Percentiles rank a stretch among this genome's conserved stretches.
Evolutionary conservation across 2,113 vertebrate species (phyloP).

Genomic region (Haemorhous mexicanus): DNA sequence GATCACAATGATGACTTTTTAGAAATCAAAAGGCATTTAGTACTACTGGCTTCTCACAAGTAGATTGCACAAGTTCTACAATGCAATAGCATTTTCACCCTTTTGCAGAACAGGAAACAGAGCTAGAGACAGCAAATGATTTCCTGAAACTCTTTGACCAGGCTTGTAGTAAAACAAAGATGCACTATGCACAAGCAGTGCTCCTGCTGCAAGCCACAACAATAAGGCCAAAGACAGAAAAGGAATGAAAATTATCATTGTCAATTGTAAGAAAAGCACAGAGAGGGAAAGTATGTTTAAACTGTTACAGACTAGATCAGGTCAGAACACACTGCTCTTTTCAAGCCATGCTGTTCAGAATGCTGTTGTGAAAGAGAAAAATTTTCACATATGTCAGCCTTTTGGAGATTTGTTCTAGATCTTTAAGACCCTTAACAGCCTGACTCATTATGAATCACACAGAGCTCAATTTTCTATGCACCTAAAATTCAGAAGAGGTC

Average conservation of each 20-base stretch:
- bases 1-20: background rate
- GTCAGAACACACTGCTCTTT: background rate
- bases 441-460: background rate
- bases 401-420: background rate
- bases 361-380: background rate
- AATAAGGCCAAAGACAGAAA: background rate
- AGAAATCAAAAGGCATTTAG: background rate
- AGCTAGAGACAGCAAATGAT: background rate
- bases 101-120: background rate
- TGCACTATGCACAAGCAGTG: background rate
- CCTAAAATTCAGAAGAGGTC: background rate
- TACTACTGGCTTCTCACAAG: background rate
- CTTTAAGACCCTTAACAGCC: background rate
- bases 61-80: background rate
- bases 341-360: background rate
- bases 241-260: background rate
- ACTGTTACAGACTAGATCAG: background rate
- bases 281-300: background rate
- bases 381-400: background rate
- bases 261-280: background rate
- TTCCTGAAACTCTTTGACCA: background rate
- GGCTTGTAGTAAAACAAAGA: background rate
- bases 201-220: background rate
- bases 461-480: background rate
- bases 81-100: background rate